Percentiles rank a stretch among this genome's conserved stretches.
phyloP scores from a whole-genome alignment of 1,140 invertebrate genomes.

The Zaprionus gabonicus region DNA sequence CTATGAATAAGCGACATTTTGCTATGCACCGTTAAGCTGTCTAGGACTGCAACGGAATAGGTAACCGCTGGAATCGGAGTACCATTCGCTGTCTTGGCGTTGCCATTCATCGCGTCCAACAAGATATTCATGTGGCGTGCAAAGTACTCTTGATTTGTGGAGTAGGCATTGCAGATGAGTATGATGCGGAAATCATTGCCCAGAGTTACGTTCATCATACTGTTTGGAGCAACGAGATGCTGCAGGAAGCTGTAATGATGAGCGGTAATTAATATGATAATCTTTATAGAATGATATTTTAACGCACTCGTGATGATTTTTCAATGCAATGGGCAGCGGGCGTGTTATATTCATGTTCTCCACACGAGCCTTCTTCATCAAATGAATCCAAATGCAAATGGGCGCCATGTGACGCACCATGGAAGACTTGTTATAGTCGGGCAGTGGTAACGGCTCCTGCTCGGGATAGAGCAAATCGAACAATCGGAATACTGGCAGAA shows the following conservation, averaged over 20 bases:
- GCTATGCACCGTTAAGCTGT: conserved; percentile 97
- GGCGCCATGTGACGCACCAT: conserved; percentile 96
- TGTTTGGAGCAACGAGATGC: conserved; percentile 91
- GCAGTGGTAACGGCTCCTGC: conserved; percentile 94
- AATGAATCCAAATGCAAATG: conserved; percentile 98
- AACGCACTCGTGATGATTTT: conserved; percentile 92
- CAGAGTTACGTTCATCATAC: conserved; percentile 87
- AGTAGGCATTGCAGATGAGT: conserved; percentile 97
- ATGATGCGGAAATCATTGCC: conserved; percentile 95
- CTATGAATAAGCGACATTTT: conserved; percentile 98
- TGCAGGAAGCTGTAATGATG: conserved; percentile 89
- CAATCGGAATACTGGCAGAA: conserved; percentile 95
- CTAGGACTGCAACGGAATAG: conserved; percentile 95
- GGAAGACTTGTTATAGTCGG: conserved; percentile 93
- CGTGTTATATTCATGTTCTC: conserved; percentile 91
- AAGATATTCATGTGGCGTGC: conserved; percentile 94
- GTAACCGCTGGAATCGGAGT: conserved; percentile 88
- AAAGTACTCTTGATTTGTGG: conserved; percentile 94
- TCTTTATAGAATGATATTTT: accelerated
- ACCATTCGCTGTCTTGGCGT: conserved; percentile 87
- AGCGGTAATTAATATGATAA: not conserved
- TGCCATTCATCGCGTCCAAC: conserved; percentile 94
- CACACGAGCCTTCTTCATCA: conserved; percentile 95
- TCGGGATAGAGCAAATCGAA: conserved; percentile 97
- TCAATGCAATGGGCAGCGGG: conserved; percentile 92